Conservation (phyloP, 2,888 invertebrate genomes). For the Teleiodes luculella region DNA sequence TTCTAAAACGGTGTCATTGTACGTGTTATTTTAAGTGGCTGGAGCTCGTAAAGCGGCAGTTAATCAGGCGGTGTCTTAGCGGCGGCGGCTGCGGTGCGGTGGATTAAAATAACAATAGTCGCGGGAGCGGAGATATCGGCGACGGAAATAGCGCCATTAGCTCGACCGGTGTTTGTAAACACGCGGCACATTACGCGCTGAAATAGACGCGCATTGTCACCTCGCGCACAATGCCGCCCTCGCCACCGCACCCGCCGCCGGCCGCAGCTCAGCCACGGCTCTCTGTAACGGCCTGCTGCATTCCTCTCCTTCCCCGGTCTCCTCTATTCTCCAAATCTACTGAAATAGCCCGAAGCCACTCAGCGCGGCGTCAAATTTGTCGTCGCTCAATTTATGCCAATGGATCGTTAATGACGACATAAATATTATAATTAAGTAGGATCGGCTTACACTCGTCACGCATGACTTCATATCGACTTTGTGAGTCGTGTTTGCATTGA, state of each 20-base stretch:
- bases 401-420: constrained; percentile 54
- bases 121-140: constrained; percentile 20
- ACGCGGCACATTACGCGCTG: constrained; percentile 29
- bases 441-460: constrained; percentile 29
- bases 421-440: constrained; percentile 47
- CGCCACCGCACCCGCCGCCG: not conserved
- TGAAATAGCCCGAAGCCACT: constrained; percentile 26
- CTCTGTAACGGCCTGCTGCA: not conserved
- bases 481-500: not conserved
- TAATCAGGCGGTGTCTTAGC: constrained; percentile 35
- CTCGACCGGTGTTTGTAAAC: constrained; percentile 58
- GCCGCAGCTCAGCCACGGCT: not conserved
- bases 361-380: constrained; percentile 50
- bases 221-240: not conserved
- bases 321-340: constrained; percentile 26
- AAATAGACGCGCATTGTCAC: constrained; percentile 30
- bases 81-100: constrained; percentile 7
- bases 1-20: constrained; percentile 21
- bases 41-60: constrained; percentile 39
- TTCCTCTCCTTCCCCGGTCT: not conserved
- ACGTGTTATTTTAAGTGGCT: constrained; percentile 19
- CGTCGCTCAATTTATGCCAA: constrained; percentile 65
- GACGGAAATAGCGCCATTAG: constrained; percentile 64
- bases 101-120: constrained; percentile 44
- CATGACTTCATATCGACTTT: not conserved